A percentile compares a stretch with the other conserved stretches of the same genome.
phyloP scores from a whole-genome alignment of 64 coral and sea anemone genomes.

The Orbicella faveolata region DNA sequence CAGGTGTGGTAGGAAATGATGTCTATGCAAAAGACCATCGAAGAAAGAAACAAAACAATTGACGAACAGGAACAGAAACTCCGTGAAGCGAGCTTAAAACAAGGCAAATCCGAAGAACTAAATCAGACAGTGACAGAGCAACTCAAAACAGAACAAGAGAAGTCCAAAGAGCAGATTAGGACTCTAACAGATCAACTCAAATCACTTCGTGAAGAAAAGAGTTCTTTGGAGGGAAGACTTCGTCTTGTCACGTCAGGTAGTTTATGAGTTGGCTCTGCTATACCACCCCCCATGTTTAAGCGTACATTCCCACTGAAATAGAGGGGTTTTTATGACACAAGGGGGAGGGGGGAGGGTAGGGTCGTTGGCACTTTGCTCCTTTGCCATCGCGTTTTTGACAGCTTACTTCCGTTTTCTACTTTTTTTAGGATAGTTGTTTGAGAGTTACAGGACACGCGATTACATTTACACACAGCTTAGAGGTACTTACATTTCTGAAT shows the following conservation, averaged over 20 bases:
- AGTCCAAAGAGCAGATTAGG: not conserved
- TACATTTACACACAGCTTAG: too few relatives aligned
- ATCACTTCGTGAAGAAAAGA: not conserved
- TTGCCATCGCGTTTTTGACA: not conserved
- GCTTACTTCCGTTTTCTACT: not conserved
- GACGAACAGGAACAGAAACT: conserved; percentile 46
- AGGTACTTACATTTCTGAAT: not conserved
- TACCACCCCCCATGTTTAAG: not conserved
- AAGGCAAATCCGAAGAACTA: too few relatives aligned
- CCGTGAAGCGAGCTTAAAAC: not conserved
- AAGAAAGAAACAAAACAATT: conserved; percentile 44
- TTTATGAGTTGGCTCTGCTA: not conserved
- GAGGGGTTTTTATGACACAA: too few relatives aligned
- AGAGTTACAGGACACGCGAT: too few relatives aligned
- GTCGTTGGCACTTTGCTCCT: too few relatives aligned
- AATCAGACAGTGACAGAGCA: too few relatives aligned
- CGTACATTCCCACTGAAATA: too few relatives aligned
- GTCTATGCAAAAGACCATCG: conserved; percentile 44
- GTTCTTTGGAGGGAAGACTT: not conserved
- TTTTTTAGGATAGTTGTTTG: too few relatives aligned
- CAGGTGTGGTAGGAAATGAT: conserved; percentile 48
- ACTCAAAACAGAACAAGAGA: not conserved
- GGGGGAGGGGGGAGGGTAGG: too few relatives aligned
- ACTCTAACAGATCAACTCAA: not conserved
- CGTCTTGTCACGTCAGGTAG: conserved; percentile 1